These are phyloP conservation scores for Ianthella basta DNA, from an alignment of 37 sponge, comb jelly and placozoan species.

Conservation along the genomic window DNA sequence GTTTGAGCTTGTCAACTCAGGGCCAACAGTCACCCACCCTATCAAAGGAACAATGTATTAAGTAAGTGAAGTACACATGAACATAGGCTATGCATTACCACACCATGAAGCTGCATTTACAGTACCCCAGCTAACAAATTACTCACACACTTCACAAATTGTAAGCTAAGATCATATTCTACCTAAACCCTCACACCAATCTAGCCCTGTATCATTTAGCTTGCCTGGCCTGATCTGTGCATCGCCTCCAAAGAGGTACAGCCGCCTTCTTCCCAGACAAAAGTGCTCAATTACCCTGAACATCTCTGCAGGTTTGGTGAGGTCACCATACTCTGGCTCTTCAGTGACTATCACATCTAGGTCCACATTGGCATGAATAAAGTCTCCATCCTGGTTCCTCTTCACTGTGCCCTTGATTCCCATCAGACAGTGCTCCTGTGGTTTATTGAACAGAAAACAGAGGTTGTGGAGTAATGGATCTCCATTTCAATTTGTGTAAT, in stretches of 20 bases:
- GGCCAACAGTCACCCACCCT: slow-evolving; percentile 97
- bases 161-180: no score
- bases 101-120: no score
- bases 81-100: no score
- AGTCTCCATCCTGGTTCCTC: slow-evolving; percentile 92
- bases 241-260: slow-evolving; percentile 93
- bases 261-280: slow-evolving; percentile 88
- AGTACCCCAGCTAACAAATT: no score
- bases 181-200: no score
- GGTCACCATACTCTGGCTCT: slow-evolving; percentile 79
- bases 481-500: no score
- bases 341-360: slow-evolving; percentile 95
- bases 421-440: slow-evolving; percentile 91
- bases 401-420: slow-evolving; percentile 95
- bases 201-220: not conserved
- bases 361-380: slow-evolving; percentile 97
- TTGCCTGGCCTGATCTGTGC: slow-evolving; percentile 82
- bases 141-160: no score
- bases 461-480: no score
- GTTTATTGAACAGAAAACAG: no score
- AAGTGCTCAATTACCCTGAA: slow-evolving; percentile 96
- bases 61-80: no score
- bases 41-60: not conserved
- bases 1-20: slow-evolving; percentile 85
- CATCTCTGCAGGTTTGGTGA: slow-evolving; percentile 92